A percentile compares a stretch with the other conserved stretches of the same genome.
Evolutionary conservation across 2,113 vertebrate genomes (phyloP).

Genomic region (Petroica traversi): DNA sequence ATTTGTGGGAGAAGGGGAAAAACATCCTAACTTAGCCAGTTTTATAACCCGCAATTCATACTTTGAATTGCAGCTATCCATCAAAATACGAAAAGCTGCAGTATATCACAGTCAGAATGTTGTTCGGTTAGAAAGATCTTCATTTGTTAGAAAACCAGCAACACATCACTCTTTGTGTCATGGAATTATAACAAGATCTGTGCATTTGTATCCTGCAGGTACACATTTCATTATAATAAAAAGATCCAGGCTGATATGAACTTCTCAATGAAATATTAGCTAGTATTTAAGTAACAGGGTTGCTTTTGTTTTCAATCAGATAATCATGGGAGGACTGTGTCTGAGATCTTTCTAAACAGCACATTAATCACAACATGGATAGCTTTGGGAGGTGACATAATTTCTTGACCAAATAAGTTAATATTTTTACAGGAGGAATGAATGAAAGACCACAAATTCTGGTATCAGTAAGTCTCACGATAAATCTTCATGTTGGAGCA

Average conservation of each 20-base stretch:
- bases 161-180: neutral
- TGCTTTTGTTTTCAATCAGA: neutral
- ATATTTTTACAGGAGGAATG: neutral
- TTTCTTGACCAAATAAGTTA: neutral
- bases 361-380: neutral
- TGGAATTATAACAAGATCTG: neutral
- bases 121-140: neutral
- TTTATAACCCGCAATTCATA: neutral
- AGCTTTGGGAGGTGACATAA: neutral
- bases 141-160: neutral
- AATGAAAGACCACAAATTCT: neutral
- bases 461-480: neutral
- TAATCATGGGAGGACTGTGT: accelerated
- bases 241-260: neutral
- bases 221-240: neutral
- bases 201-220: neutral
- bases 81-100: neutral
- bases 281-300: neutral
- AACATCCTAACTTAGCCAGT: neutral
- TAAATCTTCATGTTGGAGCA: neutral
- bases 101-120: neutral
- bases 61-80: neutral
- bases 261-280: neutral
- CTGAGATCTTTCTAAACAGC: neutral
- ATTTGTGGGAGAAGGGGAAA: neutral